These are phyloP conservation scores for Nestor notabilis DNA, from an alignment of 2,113 vertebrate genomes.

Conservation along the genomic window DNA sequence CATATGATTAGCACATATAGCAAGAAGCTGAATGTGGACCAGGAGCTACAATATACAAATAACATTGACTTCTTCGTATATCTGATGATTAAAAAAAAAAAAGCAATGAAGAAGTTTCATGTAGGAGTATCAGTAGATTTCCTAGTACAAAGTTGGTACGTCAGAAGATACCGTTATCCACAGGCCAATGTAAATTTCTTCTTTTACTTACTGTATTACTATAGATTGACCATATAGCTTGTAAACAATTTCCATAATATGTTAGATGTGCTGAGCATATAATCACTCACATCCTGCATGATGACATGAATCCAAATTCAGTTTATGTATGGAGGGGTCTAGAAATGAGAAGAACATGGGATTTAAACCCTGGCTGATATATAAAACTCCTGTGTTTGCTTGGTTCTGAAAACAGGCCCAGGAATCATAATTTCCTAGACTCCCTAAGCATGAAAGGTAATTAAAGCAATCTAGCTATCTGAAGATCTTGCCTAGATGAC, in stretches of 20 bases:
- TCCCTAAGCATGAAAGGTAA: not conserved
- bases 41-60: not conserved
- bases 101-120: not conserved
- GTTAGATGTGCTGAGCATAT: not conserved
- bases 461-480: not conserved
- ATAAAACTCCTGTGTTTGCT: not conserved
- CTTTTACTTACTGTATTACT: not conserved
- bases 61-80: not conserved
- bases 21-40: not conserved
- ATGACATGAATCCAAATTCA: not conserved
- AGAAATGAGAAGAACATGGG: not conserved
- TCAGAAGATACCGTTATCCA: not conserved
- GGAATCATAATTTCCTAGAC: not conserved
- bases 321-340: not conserved
- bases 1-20: not conserved
- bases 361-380: not conserved
- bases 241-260: not conserved
- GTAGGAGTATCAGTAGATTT: not conserved
- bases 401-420: not conserved
- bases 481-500: not conserved
- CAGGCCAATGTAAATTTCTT: fast-evolving
- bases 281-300: not conserved
- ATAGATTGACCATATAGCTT: not conserved
- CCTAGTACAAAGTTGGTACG: not conserved
- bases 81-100: not conserved